Conservation (phyloP, 2,797 vertebrate species). For the Pterois miles region DNA sequence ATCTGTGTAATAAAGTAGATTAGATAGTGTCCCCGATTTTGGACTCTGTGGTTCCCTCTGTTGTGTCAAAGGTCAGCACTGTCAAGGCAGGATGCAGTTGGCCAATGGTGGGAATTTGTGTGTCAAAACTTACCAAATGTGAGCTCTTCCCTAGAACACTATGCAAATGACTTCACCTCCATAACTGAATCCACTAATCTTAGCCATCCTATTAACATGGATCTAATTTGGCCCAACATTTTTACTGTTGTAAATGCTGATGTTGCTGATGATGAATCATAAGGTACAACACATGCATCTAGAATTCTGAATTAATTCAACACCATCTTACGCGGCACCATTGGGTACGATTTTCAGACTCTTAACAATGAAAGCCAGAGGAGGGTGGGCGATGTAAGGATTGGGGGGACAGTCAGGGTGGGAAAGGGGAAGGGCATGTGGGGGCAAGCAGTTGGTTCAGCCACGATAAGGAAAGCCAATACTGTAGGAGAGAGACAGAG, state of each 20-base stretch:
- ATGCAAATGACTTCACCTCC: background rate
- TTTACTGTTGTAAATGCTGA: background rate
- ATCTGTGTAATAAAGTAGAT: background rate
- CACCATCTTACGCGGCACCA: background rate
- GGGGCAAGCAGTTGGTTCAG: slow-evolving; percentile 55
- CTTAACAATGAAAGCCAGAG: background rate
- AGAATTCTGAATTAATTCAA: background rate
- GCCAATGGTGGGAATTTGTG: background rate
- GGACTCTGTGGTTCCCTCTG: background rate
- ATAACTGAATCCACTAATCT: background rate
- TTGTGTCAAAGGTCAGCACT: background rate
- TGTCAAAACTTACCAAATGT: background rate
- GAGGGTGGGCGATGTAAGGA: background rate
- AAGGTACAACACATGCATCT: background rate
- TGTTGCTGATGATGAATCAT: background rate
- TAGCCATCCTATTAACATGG: background rate
- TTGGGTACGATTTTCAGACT: background rate
- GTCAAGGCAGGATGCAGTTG: background rate
- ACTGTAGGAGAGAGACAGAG: slow-evolving; percentile 45
- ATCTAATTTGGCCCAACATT: background rate
- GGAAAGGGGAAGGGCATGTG: background rate
- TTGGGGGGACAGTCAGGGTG: background rate
- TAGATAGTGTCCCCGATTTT: background rate
- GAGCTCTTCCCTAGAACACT: background rate
- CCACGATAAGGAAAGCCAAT: slow-evolving; percentile 72